A percentile compares a stretch with the other conserved stretches of the same genome.
These are phyloP conservation scores for Aegotheles bennettii DNA, from an alignment of 2,113 vertebrate genomes.

Conservation along the genomic window DNA sequence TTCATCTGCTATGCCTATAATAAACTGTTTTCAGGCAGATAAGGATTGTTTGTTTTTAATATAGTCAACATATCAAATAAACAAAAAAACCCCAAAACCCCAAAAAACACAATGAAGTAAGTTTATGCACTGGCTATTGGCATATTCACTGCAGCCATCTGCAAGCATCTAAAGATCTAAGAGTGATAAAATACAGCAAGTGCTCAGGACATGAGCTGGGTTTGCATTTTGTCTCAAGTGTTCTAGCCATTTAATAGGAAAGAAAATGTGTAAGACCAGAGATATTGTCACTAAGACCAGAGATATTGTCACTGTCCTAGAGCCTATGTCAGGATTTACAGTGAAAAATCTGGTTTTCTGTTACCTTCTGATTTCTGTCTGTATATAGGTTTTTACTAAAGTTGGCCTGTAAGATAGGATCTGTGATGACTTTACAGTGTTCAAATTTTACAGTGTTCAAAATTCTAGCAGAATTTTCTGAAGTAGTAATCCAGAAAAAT, in stretches of 20 bases:
- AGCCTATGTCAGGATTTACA: background rate
- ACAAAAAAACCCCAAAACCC: too few species aligned
- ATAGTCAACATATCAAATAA: too few species aligned
- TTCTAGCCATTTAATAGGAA: background rate
- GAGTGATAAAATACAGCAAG: background rate
- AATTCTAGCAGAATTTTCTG: background rate
- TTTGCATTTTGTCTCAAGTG: background rate
- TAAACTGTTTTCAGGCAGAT: background rate
- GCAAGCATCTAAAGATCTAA: background rate
- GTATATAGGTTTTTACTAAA: background rate
- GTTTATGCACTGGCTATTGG: background rate
- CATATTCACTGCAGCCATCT: background rate
- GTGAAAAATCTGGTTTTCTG: background rate
- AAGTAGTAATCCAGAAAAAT: background rate
- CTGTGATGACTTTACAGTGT: background rate
- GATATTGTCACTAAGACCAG: background rate
- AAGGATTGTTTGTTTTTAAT: background rate
- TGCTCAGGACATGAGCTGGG: background rate
- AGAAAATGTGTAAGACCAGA: background rate
- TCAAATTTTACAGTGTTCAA: background rate
- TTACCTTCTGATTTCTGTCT: background rate
- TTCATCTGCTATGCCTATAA: background rate
- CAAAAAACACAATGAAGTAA: background rate
- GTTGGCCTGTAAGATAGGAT: background rate
- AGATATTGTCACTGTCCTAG: background rate